Conservation (phyloP, 2,888 invertebrate genomes). For the Tillus elongatus region DNA sequence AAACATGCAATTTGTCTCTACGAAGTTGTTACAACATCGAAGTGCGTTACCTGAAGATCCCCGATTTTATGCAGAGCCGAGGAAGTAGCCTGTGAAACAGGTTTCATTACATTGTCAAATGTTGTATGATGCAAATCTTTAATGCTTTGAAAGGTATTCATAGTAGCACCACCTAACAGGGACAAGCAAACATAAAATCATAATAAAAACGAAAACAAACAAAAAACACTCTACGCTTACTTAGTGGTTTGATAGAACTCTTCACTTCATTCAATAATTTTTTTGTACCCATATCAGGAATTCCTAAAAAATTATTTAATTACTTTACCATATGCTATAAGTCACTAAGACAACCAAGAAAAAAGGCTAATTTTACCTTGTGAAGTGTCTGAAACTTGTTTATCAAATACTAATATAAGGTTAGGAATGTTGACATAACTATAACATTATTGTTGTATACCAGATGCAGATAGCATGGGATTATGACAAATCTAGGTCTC, state of each 20-base stretch:
- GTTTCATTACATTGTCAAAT: slow-evolving; percentile 42
- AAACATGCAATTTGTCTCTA: no score
- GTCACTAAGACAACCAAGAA: slow-evolving; percentile 7
- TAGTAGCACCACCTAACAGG: slow-evolving; percentile 34
- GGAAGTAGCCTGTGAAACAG: slow-evolving; percentile 39
- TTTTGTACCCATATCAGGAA: slow-evolving; percentile 18
- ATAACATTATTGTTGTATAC: no score
- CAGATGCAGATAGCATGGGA: no score
- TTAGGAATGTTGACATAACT: no score
- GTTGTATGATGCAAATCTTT: slow-evolving; percentile 48
- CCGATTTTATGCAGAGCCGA: slow-evolving; percentile 55
- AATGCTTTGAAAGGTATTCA: slow-evolving; percentile 39
- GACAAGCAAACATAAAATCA: slow-evolving; percentile 6
- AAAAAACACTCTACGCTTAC: slow-evolving; percentile 21
- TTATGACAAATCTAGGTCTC: no score
- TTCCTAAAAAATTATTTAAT: slow-evolving; percentile 12
- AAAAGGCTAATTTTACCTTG: no score
- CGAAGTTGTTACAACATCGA: no score
- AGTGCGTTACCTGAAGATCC: slow-evolving; percentile 49
- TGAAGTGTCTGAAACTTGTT: no score
- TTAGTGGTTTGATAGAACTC: slow-evolving; percentile 32
- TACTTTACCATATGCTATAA: not conserved
- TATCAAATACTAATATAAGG: no score
- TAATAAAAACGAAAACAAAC: not conserved
- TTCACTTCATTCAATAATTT: slow-evolving; percentile 31